Conservation (phyloP, 2,113 vertebrate genomes). For the Tyrannus savana region DNA sequence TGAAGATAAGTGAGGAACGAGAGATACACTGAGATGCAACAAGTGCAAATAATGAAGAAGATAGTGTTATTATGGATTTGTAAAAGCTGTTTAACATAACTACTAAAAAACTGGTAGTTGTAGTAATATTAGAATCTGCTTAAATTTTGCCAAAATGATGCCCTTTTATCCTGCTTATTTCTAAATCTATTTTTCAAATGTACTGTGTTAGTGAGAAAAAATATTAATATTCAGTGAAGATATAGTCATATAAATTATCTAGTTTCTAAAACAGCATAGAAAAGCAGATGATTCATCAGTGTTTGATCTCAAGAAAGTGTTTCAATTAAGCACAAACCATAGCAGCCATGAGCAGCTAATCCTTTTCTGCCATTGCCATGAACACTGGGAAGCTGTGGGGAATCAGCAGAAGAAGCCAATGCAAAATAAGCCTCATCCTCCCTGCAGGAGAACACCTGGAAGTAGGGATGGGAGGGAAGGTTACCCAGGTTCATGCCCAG, state of each 20-base stretch:
- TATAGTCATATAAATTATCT: slow-evolving; percentile 3
- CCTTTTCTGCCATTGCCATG: neutral
- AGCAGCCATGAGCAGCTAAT: neutral
- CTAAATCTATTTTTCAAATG: neutral
- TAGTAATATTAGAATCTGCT: neutral
- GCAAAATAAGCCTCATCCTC: neutral
- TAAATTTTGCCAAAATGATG: neutral
- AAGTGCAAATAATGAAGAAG: neutral
- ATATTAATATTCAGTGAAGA: slow-evolving; percentile 20
- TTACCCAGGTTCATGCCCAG: neutral
- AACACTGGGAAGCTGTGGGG: neutral
- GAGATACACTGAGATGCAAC: neutral
- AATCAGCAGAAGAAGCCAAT: neutral
- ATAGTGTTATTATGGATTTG: neutral
- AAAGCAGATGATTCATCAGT: slow-evolving; percentile 23
- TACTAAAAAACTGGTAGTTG: neutral
- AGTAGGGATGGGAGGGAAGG: neutral
- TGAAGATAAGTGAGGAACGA: neutral
- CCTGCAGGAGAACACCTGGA: neutral
- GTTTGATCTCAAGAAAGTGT: slow-evolving; percentile 3
- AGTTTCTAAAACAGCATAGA: neutral
- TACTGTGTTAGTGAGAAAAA: neutral
- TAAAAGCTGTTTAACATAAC: neutral
- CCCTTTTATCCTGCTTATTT: neutral
- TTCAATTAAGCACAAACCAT: neutral